Conservation (phyloP, 2,888 invertebrate species). For the Sialis fuliginosa region DNA sequence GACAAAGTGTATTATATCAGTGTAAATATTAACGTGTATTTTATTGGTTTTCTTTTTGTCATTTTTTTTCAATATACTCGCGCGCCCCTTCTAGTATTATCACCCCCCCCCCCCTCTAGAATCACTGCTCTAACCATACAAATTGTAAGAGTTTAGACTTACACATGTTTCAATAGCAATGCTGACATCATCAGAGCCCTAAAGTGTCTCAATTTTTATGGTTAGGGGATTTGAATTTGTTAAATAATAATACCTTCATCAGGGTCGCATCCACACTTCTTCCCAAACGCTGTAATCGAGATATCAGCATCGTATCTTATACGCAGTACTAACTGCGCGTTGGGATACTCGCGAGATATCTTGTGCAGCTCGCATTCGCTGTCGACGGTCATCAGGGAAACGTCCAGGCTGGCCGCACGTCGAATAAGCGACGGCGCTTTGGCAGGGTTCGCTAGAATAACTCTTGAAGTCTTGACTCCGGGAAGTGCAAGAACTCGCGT, state of each 20-base stretch:
- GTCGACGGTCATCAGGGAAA: slow-evolving; percentile 37
- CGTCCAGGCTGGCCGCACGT: slow-evolving; percentile 29
- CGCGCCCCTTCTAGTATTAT: too few species aligned
- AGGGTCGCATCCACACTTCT: slow-evolving; percentile 21
- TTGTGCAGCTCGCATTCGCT: slow-evolving; percentile 35
- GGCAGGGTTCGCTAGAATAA: slow-evolving; percentile 41
- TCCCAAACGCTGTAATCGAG: slow-evolving; percentile 12
- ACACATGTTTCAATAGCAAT: too few species aligned
- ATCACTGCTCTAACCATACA: too few species aligned
- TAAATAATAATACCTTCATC: slow-evolving; percentile 2
- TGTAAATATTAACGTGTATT: too few species aligned
- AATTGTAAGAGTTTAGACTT: too few species aligned
- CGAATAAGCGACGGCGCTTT: slow-evolving; percentile 33
- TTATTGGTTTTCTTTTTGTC: too few species aligned
- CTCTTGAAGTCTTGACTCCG: slow-evolving; percentile 29
- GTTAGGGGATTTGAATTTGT: too few species aligned
- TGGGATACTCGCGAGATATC: slow-evolving; percentile 29
- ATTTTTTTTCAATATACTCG: too few species aligned
- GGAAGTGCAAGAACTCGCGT: slow-evolving; percentile 26
- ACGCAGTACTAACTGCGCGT: slow-evolving; percentile 22
- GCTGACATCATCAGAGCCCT: too few species aligned
- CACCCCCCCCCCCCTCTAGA: too few species aligned
- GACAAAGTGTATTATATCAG: too few species aligned
- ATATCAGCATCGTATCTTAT: slow-evolving; percentile 15
- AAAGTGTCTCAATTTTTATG: too few species aligned